A percentile compares a stretch with the other conserved stretches of the same genome.
Conservation (phyloP, 2,797 vertebrate species). For the Sebastes itinus region DNA sequence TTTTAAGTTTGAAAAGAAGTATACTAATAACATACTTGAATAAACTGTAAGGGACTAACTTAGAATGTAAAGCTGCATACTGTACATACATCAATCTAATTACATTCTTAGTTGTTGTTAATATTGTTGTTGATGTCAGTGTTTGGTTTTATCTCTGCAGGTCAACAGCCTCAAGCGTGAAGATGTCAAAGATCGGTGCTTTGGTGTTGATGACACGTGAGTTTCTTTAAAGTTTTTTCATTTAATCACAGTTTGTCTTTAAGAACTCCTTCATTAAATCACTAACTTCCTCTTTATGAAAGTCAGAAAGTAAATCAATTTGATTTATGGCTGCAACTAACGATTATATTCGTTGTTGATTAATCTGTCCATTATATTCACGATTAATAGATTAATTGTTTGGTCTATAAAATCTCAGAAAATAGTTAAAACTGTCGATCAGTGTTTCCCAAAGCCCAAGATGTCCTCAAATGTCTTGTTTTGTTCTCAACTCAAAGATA, state of each 20-base stretch:
- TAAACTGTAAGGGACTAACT: not conserved
- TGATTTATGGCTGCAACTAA: too few relatives aligned
- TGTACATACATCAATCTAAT: not conserved
- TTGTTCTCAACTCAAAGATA: too few relatives aligned
- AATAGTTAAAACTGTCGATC: too few relatives aligned
- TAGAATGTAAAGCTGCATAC: not conserved
- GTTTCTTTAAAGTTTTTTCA: slow-evolving; percentile 19
- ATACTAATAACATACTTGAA: too few relatives aligned
- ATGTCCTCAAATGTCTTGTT: too few relatives aligned
- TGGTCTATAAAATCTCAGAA: too few relatives aligned
- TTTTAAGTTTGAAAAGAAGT: too few relatives aligned
- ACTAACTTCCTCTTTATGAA: not conserved
- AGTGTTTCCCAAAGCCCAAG: too few relatives aligned
- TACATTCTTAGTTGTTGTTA: not conserved
- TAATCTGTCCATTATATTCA: too few relatives aligned
- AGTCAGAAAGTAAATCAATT: not conserved
- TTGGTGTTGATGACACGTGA: slow-evolving; percentile 77
- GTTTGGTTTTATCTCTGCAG: slow-evolving; percentile 37
- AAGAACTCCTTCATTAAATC: not conserved
- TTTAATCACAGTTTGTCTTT: not conserved
- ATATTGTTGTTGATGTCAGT: not conserved
- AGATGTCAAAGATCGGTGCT: slow-evolving; percentile 78
- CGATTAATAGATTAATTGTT: too few relatives aligned
- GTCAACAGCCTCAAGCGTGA: slow-evolving; percentile 38
- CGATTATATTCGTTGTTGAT: too few relatives aligned